Base-by-base conservation (phyloP, 1,140 invertebrate species). In the Hypsibius dujardini region DNA sequence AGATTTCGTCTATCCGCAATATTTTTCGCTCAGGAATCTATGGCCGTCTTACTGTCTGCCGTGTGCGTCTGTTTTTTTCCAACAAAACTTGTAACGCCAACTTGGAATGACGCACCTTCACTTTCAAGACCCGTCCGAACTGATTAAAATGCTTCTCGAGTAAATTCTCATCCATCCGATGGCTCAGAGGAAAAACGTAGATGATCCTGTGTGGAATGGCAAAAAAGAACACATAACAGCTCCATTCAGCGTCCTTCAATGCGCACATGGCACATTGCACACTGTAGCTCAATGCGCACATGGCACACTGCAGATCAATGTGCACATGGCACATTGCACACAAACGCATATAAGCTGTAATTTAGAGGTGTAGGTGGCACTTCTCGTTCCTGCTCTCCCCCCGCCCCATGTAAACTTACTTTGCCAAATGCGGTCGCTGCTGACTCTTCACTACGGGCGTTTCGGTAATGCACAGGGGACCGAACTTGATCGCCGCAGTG, bases 101-200 rank as follows among this genome's bases (percentile, higher is more conserved):
- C 28, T 28, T 28, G 28, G 28, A 28, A 28, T 28, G 28, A 28
- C 28, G 28, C 28, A 28, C 28, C 50, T 56, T 56, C 50, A 42
- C 45, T 42, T 67, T 67, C 3, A 42, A 12, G 3, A 67, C 62
- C 45, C 45, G 12, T 7, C 62, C 62, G 45, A 67, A 67, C 42
- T 67, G 62, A 45, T 12, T 15, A 67, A 67, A 67, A 67, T 67
- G 45, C 45, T 42, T 67, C 42, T 67, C 62, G 3, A 67, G 45
- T 67, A 67, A 12, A 15, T 12, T 15, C 62, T 67, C 62, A 42
- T 67, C 62, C 62, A 67, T 67, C 45, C 45, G 12, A 42, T 67
- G 45, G 42, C 45, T 67, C 12, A 67, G 42, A 67, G 62, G 62
- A 67, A 67, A 67, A 67, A 67, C 62, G 45, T 67, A 67, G 42